phyloP scores from a whole-genome alignment of 2,888 invertebrate genomes.

The Megalurothrips usitatus region DNA sequence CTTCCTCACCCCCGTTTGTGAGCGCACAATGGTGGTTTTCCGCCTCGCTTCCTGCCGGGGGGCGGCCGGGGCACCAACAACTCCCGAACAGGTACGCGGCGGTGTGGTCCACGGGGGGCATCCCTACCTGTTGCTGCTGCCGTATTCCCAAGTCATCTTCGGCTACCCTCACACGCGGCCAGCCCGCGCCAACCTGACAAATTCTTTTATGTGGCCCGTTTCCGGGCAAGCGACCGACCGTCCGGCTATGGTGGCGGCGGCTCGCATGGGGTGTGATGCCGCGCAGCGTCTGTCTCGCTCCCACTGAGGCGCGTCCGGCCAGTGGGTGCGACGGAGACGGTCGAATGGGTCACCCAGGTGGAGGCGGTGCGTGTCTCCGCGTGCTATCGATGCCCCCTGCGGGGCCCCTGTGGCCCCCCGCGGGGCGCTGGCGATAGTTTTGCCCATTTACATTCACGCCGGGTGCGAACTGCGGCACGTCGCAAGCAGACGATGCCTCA shows the following conservation, averaged over 20 bases:
- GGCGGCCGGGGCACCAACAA: not conserved
- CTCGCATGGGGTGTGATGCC: not conserved
- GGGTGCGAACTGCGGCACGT: no score
- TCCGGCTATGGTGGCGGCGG: not conserved
- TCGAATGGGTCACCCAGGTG: not conserved
- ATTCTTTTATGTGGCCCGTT: slow-evolving; percentile 15
- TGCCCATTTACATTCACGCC: no score
- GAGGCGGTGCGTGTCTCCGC: not conserved
- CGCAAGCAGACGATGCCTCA: no score
- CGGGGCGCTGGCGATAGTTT: no score
- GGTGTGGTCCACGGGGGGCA: no score
- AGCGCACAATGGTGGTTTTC: not conserved
- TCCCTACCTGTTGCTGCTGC: slow-evolving; percentile 3
- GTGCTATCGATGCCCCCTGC: not conserved
- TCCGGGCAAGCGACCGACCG: not conserved
- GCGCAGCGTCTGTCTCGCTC: not conserved
- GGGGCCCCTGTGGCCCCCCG: no score
- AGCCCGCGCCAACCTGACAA: slow-evolving; percentile 4
- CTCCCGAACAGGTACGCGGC: no score
- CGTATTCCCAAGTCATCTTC: slow-evolving; percentile 8
- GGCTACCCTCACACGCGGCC: not conserved
- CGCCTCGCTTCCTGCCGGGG: slow-evolving; percentile 3
- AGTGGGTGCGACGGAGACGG: no score
- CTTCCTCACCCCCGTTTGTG: not conserved
- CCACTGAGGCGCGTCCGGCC: not conserved